Evolutionary conservation across 2,797 vertebrate species (phyloP).

Genomic region (Cyprinodon diabolis): DNA sequence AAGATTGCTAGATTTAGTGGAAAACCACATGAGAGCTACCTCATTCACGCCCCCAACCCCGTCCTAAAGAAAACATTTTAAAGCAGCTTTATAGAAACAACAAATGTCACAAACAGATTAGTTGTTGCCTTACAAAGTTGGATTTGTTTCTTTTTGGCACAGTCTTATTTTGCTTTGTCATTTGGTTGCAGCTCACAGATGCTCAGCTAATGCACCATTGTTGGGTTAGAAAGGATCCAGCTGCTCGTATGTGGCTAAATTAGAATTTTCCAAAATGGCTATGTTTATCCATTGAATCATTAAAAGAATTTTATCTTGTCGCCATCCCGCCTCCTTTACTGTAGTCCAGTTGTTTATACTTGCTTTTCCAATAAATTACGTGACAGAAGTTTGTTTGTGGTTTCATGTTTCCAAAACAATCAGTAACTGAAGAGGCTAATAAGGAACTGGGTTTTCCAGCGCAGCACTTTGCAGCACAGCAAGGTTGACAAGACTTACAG

Average conservation of each 20-base stretch:
- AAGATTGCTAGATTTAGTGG: not conserved
- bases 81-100: not conserved
- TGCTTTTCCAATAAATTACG: not conserved
- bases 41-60: not conserved
- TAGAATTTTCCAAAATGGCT: too few relatives aligned
- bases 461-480: not conserved
- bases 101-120: not conserved
- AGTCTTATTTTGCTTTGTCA: not conserved
- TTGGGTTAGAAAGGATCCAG: not conserved
- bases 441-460: too few relatives aligned
- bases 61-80: not conserved
- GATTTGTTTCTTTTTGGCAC: not conserved
- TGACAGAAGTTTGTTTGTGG: not conserved
- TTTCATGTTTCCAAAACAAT: not conserved
- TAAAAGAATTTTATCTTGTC: too few relatives aligned
- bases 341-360: too few relatives aligned
- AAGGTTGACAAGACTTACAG: not conserved
- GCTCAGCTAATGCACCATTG: not conserved
- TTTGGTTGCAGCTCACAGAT: too few relatives aligned
- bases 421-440: not conserved
- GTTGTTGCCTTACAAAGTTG: not conserved
- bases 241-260: not conserved
- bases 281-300: not conserved
- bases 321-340: too few relatives aligned
- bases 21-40: slow-evolving; percentile 3